Base-by-base conservation (phyloP, 1,140 invertebrate species). In the Aleiodes sp. region DNA sequence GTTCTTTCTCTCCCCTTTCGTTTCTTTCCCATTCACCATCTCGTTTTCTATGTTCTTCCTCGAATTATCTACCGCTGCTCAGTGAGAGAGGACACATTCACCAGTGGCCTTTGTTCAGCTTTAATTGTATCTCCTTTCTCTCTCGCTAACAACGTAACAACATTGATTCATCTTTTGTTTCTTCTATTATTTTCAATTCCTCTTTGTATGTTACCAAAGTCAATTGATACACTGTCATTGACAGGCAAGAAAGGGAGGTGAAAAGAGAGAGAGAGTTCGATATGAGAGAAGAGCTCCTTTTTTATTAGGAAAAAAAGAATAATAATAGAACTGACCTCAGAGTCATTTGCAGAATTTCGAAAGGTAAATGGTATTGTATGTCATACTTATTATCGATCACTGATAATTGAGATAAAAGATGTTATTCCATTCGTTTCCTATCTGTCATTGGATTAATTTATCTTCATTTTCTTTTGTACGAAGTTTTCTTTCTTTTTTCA, bases 161-260 rank as follows among this genome's bases (percentile, higher is more conserved):
- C 46, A 16, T 24, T 52, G 19, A 52, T 52, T 52, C 26, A 52
- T 52, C 26, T 52, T 24, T 10, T 24, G 46, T 0, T 52, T 12
- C 26, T 52, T 52, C 4, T 52, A 21, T 52, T 52, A 52, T 24
- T 52, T 19, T 52, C 46, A 52, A n/a, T n/a, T 52, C 26, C 21
- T 52, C 46, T 52, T 21, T 52, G 46, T 52, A 52, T 52, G 46
- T 52, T 24, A 24, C 46, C 46, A 16, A 43, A 52, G 21, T 52
- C 46, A 24, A 52, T 52, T 52, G 46, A 21, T n/a, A n/a, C 46
- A 24, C 16, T 52, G 46, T 24, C 46, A 52, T 52, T 21, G 46
- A 52, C 46, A 52, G 46, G 16, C 46, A 16, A 52, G 10, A 24
- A 16, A 2, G 21, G 4, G 19, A 24, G 21, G 21, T 52, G 21